A percentile compares a stretch with the other conserved stretches of the same genome.
These are phyloP conservation scores for Eupeodes latifasciatus DNA, from an alignment of 2,888 invertebrate species.

Conservation along the genomic window DNA sequence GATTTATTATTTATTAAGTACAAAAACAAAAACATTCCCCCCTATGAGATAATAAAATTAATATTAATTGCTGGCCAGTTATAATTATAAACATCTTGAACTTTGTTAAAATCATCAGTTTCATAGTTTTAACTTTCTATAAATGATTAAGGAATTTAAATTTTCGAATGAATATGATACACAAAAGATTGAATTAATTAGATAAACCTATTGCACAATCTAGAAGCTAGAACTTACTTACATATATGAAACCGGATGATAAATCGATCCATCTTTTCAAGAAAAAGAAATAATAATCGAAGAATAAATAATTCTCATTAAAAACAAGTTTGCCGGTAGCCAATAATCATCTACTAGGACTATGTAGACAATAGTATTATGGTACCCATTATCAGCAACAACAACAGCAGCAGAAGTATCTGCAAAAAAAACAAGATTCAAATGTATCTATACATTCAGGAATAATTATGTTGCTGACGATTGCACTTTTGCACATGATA, in stretches of 20 bases:
- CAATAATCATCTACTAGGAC: slow-evolving; percentile 25
- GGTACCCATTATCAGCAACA: neutral
- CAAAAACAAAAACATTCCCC: neutral
- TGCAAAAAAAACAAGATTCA: neutral
- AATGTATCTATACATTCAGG: slow-evolving; percentile 15
- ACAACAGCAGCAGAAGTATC: no score
- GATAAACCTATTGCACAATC: neutral
- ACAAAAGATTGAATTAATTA: neutral
- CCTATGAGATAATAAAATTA: neutral
- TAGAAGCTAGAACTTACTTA: neutral
- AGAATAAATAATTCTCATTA: slow-evolving; percentile 26
- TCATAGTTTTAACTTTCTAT: neutral
- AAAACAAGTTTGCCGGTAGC: slow-evolving; percentile 55
- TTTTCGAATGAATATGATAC: neutral
- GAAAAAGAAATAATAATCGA: neutral
- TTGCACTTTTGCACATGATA: neutral
- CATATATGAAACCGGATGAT: slow-evolving; percentile 23
- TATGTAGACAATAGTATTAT: neutral
- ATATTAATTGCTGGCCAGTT: neutral
- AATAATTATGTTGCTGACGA: neutral
- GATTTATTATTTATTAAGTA: neutral
- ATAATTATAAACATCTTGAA: neutral
- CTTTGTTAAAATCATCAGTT: neutral
- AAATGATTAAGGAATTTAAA: no score
- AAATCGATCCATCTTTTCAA: neutral